phyloP scores from a whole-genome alignment of 2,888 invertebrate species.

The Lasius fuliginosus region DNA sequence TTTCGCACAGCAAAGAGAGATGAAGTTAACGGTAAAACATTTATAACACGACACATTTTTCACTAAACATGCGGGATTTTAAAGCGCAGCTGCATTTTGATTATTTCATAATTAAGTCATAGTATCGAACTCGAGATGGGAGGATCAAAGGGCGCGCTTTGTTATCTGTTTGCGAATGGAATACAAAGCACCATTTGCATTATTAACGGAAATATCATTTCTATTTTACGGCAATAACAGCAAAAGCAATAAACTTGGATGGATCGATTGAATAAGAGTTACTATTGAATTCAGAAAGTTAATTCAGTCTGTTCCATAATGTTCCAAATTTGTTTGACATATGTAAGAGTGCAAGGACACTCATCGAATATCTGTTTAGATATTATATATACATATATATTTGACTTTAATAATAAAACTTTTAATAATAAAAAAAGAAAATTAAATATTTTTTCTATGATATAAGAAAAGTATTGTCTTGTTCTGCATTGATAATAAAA shows the following conservation, averaged over 20 bases:
- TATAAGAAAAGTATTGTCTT: too few species aligned
- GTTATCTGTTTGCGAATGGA: neutral
- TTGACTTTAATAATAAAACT: neutral
- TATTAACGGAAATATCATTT: neutral
- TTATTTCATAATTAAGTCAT: neutral
- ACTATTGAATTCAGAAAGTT: neutral
- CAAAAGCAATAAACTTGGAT: neutral
- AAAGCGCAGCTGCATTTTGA: neutral
- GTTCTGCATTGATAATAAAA: neutral
- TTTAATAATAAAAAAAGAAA: neutral
- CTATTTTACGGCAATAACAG: neutral
- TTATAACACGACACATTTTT: conserved; percentile 1
- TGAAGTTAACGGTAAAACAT: neutral
- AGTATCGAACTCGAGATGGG: neutral
- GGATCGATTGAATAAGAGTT: neutral
- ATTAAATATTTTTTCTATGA: neutral
- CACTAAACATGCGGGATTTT: neutral
- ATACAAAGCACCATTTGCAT: conserved; percentile 8
- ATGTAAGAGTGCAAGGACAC: neutral
- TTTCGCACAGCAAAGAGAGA: neutral
- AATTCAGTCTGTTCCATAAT: neutral
- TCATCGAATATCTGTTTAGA: neutral
- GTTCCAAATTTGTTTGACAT: neutral
- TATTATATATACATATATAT: neutral
- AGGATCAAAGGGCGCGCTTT: conserved; percentile 18